Conservation (phyloP, 92 coral and sea anemone genomes). For the Virgularia gustaviana region DNA sequence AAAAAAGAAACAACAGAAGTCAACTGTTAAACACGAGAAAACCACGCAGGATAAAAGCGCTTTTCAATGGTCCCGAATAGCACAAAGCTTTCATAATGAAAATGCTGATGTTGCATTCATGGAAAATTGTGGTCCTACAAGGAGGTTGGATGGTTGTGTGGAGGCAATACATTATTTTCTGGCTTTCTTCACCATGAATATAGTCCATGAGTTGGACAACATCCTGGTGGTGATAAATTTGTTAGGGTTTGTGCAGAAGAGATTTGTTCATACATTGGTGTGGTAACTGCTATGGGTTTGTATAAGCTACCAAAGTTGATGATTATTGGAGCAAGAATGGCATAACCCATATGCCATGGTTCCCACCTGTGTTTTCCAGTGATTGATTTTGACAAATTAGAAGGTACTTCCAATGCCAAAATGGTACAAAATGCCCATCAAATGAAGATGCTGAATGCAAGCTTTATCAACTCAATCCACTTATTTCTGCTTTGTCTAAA, state of each 20-base stretch:
- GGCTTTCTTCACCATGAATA: background rate
- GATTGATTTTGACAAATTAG: background rate
- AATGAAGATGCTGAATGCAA: background rate
- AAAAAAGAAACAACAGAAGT: too few relatives aligned
- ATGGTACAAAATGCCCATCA: background rate
- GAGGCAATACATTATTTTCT: background rate
- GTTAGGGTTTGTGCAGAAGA: background rate
- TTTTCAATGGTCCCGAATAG: too few relatives aligned
- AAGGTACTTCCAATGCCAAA: background rate
- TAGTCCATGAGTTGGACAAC: background rate
- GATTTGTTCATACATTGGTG: background rate
- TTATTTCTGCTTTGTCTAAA: background rate
- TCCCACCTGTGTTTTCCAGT: background rate
- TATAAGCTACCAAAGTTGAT: background rate
- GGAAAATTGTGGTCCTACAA: conserved; percentile 2
- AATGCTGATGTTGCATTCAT: too few relatives aligned
- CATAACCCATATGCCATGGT: background rate
- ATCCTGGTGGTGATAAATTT: background rate
- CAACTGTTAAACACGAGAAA: too few relatives aligned
- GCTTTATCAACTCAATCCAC: background rate
- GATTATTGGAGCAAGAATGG: background rate
- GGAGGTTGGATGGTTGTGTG: background rate
- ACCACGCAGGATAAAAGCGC: too few relatives aligned
- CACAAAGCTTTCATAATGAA: too few relatives aligned
- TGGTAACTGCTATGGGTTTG: background rate